Conservation (phyloP, 2,888 invertebrate species). For the Lutraria lutraria region DNA sequence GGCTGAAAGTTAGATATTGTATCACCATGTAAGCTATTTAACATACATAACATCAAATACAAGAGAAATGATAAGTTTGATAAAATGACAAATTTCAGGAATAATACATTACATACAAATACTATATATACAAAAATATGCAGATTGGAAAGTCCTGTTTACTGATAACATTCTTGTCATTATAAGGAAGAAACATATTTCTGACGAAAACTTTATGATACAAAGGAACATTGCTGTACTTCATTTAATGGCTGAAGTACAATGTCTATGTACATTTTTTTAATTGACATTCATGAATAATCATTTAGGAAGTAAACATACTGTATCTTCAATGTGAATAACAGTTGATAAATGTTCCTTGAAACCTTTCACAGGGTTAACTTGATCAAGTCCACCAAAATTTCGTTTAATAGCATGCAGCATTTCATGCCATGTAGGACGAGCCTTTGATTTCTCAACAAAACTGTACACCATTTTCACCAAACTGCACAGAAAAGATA, state of each 20-base stretch:
- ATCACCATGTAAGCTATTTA: not conserved
- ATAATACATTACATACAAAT: not conserved
- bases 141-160: not conserved
- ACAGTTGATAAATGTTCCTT: constrained; percentile 52
- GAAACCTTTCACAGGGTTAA: constrained; percentile 78
- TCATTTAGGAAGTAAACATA: not conserved
- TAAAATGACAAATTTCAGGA: no score
- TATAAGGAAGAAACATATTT: not conserved
- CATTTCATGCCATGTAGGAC: constrained; percentile 76
- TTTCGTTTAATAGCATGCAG: constrained; percentile 79
- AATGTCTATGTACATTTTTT: not conserved
- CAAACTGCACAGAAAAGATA: constrained; percentile 56
- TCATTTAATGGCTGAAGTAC: not conserved
- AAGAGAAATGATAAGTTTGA: no score
- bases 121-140: not conserved
- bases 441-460: constrained; percentile 64
- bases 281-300: no score
- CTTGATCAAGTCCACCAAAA: constrained; percentile 82
- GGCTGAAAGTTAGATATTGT: constrained; percentile 45
- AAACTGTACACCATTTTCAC: constrained; percentile 82
- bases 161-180: not conserved
- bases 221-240: not conserved
- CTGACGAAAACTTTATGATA: not conserved
- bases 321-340: constrained; percentile 7
- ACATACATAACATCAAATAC: not conserved